phyloP scores from a whole-genome alignment of 2,888 invertebrate species.

The Drosophila birchii region DNA sequence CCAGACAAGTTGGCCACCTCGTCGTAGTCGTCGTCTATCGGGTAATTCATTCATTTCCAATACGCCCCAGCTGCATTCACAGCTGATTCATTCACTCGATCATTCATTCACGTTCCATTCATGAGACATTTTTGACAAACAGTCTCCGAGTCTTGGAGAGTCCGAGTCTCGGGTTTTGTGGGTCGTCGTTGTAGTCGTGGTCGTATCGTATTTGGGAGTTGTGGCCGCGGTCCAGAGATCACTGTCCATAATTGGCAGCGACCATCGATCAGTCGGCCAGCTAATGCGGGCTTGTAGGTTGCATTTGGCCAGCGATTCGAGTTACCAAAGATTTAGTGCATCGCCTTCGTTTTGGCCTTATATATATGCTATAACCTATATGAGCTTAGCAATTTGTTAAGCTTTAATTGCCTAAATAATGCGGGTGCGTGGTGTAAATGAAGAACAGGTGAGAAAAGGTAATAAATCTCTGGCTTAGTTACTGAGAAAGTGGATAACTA shows the following conservation, averaged over 20 bases:
- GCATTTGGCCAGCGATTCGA: constrained; percentile 23
- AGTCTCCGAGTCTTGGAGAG: constrained; percentile 42
- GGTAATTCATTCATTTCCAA: constrained; percentile 43
- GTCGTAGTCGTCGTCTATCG: constrained; percentile 15
- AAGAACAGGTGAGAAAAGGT: constrained; percentile 33
- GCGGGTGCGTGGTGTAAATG: constrained; percentile 31
- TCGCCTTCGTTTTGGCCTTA: constrained; percentile 18
- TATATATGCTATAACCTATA: constrained; percentile 8
- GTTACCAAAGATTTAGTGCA: constrained; percentile 55
- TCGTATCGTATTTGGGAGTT: constrained; percentile 19
- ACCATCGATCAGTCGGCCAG: constrained; percentile 60
- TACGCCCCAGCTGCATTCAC: constrained; percentile 44
- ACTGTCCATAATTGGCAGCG: constrained; percentile 50
- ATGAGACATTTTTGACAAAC: constrained; percentile 74
- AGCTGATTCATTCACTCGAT: constrained; percentile 51
- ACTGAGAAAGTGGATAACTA: not conserved
- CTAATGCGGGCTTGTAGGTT: constrained; percentile 61
- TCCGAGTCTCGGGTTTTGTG: constrained; percentile 36
- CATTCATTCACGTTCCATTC: constrained; percentile 56
- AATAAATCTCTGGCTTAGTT: constrained; percentile 1
- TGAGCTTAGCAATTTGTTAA: constrained; percentile 50
- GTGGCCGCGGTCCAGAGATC: constrained; percentile 33
- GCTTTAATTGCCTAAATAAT: constrained; percentile 41
- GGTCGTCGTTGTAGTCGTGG: constrained; percentile 42
- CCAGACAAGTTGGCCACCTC: constrained; percentile 45